phyloP scores from a whole-genome alignment of 2,113 vertebrate species.

The Crotophaga sulcirostris region DNA sequence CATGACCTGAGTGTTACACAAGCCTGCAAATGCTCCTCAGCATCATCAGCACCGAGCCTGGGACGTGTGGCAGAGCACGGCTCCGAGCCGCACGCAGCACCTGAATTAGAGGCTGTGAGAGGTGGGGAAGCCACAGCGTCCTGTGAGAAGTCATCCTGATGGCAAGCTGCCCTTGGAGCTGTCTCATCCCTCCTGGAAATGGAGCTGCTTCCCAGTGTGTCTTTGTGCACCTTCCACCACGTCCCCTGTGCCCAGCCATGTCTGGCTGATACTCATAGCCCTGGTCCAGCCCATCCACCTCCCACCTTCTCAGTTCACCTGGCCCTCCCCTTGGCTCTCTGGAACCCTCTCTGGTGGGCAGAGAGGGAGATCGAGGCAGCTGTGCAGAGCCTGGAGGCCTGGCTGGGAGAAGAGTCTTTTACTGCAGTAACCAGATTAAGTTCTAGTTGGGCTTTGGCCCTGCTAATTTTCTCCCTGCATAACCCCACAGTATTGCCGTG shows the following conservation, averaged over 20 bases:
- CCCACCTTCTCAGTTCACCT: not conserved
- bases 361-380: rapidly evolving
- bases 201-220: not conserved
- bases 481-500: no score
- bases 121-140: not conserved
- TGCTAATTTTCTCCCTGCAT: no score
- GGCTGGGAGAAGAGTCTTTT: no score
- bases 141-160: not conserved
- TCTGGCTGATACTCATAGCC: not conserved
- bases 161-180: not conserved
- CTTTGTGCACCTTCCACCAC: not conserved
- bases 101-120: not conserved
- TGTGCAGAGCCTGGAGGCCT: no score
- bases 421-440: no score
- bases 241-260: rapidly evolving
- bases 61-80: not conserved
- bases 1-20: not conserved
- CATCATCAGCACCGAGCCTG: rapidly evolving
- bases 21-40: not conserved
- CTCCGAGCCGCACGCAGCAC: not conserved
- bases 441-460: no score
- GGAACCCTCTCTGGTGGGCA: not conserved
- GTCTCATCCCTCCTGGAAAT: not conserved
- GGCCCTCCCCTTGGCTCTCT: not conserved
- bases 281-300: no score